Evolutionary conservation across 2,113 vertebrate genomes (phyloP).

Genomic region (Verasper variegatus): DNA sequence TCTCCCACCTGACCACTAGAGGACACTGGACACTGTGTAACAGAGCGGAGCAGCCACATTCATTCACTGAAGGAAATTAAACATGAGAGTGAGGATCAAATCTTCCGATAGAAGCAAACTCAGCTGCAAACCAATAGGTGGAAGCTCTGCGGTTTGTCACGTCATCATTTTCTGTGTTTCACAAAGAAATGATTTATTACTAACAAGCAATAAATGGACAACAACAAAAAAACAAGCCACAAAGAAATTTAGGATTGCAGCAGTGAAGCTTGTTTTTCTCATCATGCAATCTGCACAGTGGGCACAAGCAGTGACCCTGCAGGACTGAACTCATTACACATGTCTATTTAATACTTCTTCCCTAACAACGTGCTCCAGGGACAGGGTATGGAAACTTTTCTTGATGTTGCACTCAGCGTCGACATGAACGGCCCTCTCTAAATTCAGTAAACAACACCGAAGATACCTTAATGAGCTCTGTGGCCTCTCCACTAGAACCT

Average conservation of each 20-base stretch:
- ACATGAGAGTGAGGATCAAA: conserved; percentile 44
- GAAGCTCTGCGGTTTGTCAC: conserved; percentile 24
- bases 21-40: not conserved
- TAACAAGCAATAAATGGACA: conserved; percentile 9
- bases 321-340: conserved; percentile 1
- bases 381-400: not conserved
- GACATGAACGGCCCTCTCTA: not conserved
- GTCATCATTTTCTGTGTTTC: conserved; percentile 33
- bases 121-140: conserved; percentile 25
- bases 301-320: not conserved
- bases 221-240: conserved; percentile 13
- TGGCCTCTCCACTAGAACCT: not conserved
- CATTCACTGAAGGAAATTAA: conserved; percentile 29
- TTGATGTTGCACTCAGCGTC: too few species aligned
- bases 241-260: conserved; percentile 6
- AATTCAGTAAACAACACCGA: conserved; percentile 11
- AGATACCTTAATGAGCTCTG: conserved; percentile 7
- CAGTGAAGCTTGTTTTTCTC: not conserved
- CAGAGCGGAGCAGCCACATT: not conserved
- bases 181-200: conserved; percentile 5
- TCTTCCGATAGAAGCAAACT: conserved; percentile 39
- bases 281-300: not conserved
- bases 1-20: conserved; percentile 31
- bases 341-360: conserved; percentile 21
- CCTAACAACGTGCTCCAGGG: conserved; percentile 23